Conservation (phyloP, 2,113 vertebrate species). For the Perccottus glenii region DNA sequence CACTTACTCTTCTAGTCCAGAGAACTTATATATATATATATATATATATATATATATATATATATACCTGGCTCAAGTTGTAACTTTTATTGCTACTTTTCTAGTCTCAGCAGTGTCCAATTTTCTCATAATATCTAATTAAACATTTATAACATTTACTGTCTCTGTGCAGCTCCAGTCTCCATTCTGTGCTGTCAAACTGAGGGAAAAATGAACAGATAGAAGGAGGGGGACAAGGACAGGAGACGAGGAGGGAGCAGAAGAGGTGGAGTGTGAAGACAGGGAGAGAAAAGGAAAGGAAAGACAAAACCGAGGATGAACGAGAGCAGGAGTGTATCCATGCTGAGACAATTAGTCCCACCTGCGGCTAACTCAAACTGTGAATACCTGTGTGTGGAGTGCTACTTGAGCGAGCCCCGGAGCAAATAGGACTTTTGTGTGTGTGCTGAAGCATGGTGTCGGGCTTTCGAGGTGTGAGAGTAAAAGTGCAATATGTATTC, state of each 20-base stretch:
- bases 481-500: slow-evolving; percentile 6
- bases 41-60: too few relatives aligned
- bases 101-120: slow-evolving; percentile 17
- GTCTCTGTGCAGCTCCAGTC: background rate
- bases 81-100: slow-evolving; percentile 17
- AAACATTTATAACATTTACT: slow-evolving; percentile 23
- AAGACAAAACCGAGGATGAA: slow-evolving; percentile 17
- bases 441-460: background rate
- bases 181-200: background rate
- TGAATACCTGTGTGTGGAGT: slow-evolving; percentile 16
- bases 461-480: background rate
- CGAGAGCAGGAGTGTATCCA: slow-evolving; percentile 21
- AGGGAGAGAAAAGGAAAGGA: background rate
- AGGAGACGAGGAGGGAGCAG: background rate
- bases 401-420: background rate
- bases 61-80: background rate
- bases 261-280: background rate
- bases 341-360: slow-evolving; percentile 51
- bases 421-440: slow-evolving; percentile 6
- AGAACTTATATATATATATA: too few relatives aligned
- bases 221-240: background rate
- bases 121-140: slow-evolving; percentile 31
- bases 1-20: too few relatives aligned
- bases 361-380: slow-evolving; percentile 47
- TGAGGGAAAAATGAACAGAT: background rate